phyloP scores from a whole-genome alignment of 2,888 invertebrate genomes.

The Pediacus dermestoides region DNA sequence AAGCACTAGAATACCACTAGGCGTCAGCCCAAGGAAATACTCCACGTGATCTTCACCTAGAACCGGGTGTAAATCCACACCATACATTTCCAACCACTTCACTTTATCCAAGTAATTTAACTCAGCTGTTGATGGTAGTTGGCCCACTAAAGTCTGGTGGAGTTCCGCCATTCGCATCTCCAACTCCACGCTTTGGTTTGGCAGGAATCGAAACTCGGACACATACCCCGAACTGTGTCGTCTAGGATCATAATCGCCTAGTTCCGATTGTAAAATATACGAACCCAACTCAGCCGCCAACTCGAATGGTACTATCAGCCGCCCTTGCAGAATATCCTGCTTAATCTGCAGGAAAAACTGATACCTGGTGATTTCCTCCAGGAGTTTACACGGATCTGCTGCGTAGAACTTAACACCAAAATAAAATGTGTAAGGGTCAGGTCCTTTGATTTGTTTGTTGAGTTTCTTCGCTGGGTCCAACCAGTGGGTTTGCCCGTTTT shows the following conservation, averaged over 20 bases:
- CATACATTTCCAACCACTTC: slow-evolving; percentile 98
- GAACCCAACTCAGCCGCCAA: slow-evolving; percentile 89
- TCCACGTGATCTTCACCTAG: slow-evolving; percentile 95
- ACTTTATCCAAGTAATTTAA: slow-evolving; percentile 94
- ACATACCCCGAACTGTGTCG: slow-evolving; percentile 88
- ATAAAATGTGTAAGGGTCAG: slow-evolving; percentile 75
- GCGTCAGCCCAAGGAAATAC: slow-evolving; percentile 92
- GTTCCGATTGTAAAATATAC: slow-evolving; percentile 91
- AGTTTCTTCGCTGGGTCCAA: slow-evolving; percentile 87
- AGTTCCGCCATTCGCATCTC: slow-evolving; percentile 84
- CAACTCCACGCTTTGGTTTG: slow-evolving; percentile 88
- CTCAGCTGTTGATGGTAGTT: slow-evolving; percentile 89
- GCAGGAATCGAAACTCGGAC: slow-evolving; percentile 88
- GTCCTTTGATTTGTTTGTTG: slow-evolving; percentile 77
- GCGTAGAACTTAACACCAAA: slow-evolving; percentile 98
- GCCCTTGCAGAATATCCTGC: slow-evolving; percentile 91
- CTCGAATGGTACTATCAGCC: slow-evolving; percentile 87
- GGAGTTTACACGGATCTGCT: slow-evolving; percentile 91
- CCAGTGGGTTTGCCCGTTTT: slow-evolving; percentile 96
- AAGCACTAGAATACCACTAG: slow-evolving; percentile 90
- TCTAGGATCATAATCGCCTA: slow-evolving; percentile 90
- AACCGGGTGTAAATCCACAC: slow-evolving; percentile 94
- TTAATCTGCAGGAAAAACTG: slow-evolving; percentile 96
- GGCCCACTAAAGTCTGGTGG: slow-evolving; percentile 86
- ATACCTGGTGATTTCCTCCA: slow-evolving; percentile 97